These are phyloP conservation scores for Fabriciana adippe DNA, from an alignment of 2,888 invertebrate genomes.

Conservation along the genomic window DNA sequence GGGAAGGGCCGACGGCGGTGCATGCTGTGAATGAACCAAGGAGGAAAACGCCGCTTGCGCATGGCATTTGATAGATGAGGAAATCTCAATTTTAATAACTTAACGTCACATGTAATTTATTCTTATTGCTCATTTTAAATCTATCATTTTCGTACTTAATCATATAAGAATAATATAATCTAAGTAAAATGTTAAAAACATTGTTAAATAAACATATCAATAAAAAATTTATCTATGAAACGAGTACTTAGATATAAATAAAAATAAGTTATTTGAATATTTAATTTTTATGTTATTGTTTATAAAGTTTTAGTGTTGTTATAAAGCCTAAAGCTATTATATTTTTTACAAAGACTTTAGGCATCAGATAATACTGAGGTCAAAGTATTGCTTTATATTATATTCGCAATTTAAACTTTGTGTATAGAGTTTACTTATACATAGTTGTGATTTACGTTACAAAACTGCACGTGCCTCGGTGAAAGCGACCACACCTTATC, in stretches of 20 bases:
- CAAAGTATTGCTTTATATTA: conserved; percentile 4
- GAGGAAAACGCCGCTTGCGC: conserved; percentile 33
- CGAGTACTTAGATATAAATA: too few relatives aligned
- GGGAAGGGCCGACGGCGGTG: conserved; percentile 49
- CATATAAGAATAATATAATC: too few relatives aligned
- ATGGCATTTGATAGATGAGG: conserved; percentile 19
- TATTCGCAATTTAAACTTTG: not conserved
- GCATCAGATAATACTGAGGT: conserved; percentile 12
- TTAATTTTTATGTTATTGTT: too few relatives aligned
- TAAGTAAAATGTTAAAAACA: too few relatives aligned
- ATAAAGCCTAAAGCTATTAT: not conserved
- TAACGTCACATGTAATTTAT: not conserved
- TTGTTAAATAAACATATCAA: too few relatives aligned
- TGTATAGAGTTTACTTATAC: conserved; percentile 20
- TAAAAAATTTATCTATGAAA: too few relatives aligned
- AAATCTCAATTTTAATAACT: conserved; percentile 19
- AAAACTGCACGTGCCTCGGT: conserved; percentile 36
- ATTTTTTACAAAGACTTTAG: not conserved
- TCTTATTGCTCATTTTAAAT: too few relatives aligned
- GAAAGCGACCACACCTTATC: conserved; percentile 49
- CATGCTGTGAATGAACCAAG: conserved; percentile 34
- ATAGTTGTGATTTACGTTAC: conserved; percentile 40
- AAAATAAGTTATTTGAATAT: not conserved
- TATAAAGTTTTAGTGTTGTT: too few relatives aligned
- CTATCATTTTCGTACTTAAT: too few relatives aligned